Evolutionary conservation across 37 sponge, comb jelly and placozoan genomes (phyloP), one percentile per base, ranked within the genome.

Genomic region (Halichondria panicea): DNA sequence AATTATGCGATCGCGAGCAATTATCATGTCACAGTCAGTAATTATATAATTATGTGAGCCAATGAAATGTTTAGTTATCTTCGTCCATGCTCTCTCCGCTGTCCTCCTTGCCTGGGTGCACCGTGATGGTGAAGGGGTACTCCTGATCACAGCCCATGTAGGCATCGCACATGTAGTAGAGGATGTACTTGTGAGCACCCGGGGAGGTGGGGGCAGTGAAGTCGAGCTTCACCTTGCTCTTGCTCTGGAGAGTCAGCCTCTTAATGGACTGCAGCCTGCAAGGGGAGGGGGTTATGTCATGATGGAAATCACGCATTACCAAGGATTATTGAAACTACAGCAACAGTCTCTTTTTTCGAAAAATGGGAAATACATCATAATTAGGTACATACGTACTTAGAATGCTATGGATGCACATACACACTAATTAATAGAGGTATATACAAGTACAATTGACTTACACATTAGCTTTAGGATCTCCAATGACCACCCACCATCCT

Each of bases 131-230:
- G 82, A 98, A 88, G 58, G 83, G 65, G 66, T 93, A 95, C 78
- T 98, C 99, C 68, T 98, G 99, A 62, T 98, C 99, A 82, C 96
- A 94, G 43, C 99, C 99, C 87, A 98, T 82, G 77, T 98, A 98
- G 18, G 94, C 94, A 71, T 98, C 99, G 68, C 96, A 91, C 99
- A 98, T 98, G 78, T 95, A 93, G 85, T 92, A 98, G 42, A 98
- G 91, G 36, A 69, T 79, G 82, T 92, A 95, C 42, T 91, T 93
- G 82, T 93, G 79, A 5, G 52, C 11, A 27, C 99, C 99, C 37
- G 87, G 76, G 21, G 57, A 67, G 5, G 87, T 33, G 13, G 97
- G 91, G 22, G 99, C 96, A 13, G 88, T 82, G 77, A 98, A 98
- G 50, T 98, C 96, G 38, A 98, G 77, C 65, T 95, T 98, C 66